phyloP scores from a whole-genome alignment of 2,113 vertebrate genomes.

The Esox niger region DNA sequence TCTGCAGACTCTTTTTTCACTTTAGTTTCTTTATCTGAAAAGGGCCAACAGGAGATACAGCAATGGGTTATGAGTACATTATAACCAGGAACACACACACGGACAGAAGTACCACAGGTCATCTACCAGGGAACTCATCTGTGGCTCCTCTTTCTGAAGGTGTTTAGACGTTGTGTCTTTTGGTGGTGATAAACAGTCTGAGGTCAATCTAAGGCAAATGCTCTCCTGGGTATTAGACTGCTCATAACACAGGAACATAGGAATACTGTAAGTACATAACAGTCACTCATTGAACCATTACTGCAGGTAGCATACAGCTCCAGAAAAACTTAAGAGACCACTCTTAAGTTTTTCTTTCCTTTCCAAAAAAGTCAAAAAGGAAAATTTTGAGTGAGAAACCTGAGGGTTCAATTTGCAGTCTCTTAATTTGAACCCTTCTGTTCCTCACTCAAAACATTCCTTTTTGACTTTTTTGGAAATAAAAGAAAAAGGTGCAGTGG shows the following conservation, averaged over 20 bases:
- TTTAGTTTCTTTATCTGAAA: conserved; percentile 54
- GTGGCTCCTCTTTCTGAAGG: background rate
- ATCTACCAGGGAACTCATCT: background rate
- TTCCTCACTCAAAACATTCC: too few species aligned
- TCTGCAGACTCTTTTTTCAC: conserved; percentile 48
- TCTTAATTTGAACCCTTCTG: too few species aligned
- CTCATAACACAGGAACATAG: background rate
- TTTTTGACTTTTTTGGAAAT: too few species aligned
- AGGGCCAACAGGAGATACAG: conserved; percentile 1
- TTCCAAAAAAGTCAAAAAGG: too few species aligned
- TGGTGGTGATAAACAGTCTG: background rate
- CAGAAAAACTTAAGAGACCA: too few species aligned
- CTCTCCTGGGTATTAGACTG: background rate
- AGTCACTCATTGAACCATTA: too few species aligned
- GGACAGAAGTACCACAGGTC: background rate
- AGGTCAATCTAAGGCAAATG: background rate
- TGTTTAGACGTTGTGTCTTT: background rate
- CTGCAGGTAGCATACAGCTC: too few species aligned
- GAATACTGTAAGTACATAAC: too few species aligned
- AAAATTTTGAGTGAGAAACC: too few species aligned
- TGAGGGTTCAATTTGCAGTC: too few species aligned
- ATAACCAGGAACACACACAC: background rate
- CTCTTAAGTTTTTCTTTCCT: too few species aligned
- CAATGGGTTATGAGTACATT: background rate
- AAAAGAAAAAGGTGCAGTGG: too few species aligned